Evolutionary conservation across 2,888 invertebrate species (phyloP), one percentile per base, ranked within the genome.

Genomic region (Rugalucina vietnamica): DNA sequence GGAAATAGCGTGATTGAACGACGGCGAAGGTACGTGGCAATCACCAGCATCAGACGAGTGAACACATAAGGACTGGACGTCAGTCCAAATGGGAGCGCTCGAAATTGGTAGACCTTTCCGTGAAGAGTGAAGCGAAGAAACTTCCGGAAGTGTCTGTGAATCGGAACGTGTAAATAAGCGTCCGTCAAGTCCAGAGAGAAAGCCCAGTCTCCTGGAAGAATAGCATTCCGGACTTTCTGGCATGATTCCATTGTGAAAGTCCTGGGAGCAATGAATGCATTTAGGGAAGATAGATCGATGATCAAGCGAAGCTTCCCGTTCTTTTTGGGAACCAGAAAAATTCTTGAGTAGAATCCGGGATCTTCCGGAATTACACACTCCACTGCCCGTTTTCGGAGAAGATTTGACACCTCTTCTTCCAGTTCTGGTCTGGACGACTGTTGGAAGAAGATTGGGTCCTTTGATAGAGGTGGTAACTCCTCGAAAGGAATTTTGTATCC

Each of bases 251-350:
- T 70, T 8, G 24, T 70, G 70, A 70, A 70, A 8, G 36, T 24
- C 39, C 36, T n/a, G 12, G 36, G n/a, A 39, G 5, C 29, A 34
- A 70, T 5, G 70, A n/a, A 70, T 12, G 8, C 12, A 36, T 70
- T 70, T 37, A 36, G 70, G 5, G 27, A 36, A 24, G 70, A 70
- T 21, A 70, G 70, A 39, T 70, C 70, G 21, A 70, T 36, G 4
- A 70, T n/a, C 5, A 39, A 24, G 4, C 39, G n/a, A 36, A 70
- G 37, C 29, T 70, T 70, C 21, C 70, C 70, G 37, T 70, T 70
- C 70, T 70, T 70, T 36, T 70, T 70, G 18, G 70, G 70, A 36
- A 70, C 70, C n/a, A 70, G n/a, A 29, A 70, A 70, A 10, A 70
- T 21, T n/a, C 70, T 3, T n/a, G n/a, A n/a, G n/a, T n/a, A 60